Evolutionary conservation across 1,140 invertebrate genomes (phyloP), one percentile per base, ranked within the genome.

Genomic region (Episyrphus balteatus): DNA sequence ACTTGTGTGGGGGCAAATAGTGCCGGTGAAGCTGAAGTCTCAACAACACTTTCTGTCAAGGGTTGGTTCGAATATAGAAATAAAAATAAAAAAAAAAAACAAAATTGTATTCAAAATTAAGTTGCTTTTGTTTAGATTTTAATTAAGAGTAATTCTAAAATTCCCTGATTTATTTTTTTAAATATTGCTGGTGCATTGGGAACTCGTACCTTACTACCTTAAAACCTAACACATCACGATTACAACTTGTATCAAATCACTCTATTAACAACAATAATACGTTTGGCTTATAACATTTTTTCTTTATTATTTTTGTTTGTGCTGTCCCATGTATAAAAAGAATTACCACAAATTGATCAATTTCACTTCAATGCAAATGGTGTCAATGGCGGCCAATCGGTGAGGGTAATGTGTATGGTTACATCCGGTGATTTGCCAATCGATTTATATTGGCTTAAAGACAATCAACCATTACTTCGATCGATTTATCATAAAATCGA

Each of bases 1-100:
- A 78, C 76, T 54, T 85, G 82, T 66, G 75, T 77, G 49, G 85
- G 82, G 18, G 75, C 75, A 58, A 88, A 93, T 70, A 69, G 72
- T 51, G 89, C 87, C 49, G 91, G 91, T 55, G 71, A 73, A 42
- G 74, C 77, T 46, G 70, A 62, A 47, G 71, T 73, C 58, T 73
- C 71, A 49, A 72, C 75, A 19, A 55, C 67, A 31, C 70, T 79
- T 48, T 73, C 70, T 51, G 74, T 79, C 15, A 78, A 77, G 61
- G 76, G 76, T 79, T 62, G 55, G 57, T 68, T 48, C n/a, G 34
- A 49, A 11, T 5, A 39, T 34, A 34, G n/a, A n/a, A 10, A 9
- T 34, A 34, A 34, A n/a, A n/a, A 14, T 37, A 10, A 3, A 37
- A 37, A 37, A 14, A 3, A 26, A 26, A 26, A 26, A 26, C 21